Base-by-base conservation (phyloP, 2,888 invertebrate species). In the Torymus tubicola region DNA sequence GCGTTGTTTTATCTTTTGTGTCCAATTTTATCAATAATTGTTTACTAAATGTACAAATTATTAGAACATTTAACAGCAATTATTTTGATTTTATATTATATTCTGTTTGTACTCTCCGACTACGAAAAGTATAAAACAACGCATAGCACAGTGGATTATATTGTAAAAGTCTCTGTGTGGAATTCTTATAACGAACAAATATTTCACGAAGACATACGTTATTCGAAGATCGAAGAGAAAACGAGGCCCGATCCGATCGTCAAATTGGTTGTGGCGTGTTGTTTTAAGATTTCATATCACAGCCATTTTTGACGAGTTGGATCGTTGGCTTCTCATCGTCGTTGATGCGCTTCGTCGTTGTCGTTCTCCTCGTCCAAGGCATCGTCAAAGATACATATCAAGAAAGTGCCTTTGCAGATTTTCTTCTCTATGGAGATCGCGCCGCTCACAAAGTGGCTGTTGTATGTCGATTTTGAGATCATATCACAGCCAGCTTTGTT, bases 401-500 rank as follows among this genome's bases (percentile, higher is more conserved):
- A 10, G 12, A 21, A 14, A 31, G 31, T 12, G 58, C 14, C 11
- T 2, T 24, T 16, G 88, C 87, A 87, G 88, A 86, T 87, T 93
- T 96, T 96, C 42, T 42, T 42, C 42, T 42, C 97, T 97, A 76
- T 82, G 84, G 86, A 86, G 88, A 85, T 84, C 86, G 92, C 92
- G 92, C 92, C 93, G 92, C 96, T 96, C 96, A 94, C 96, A 96
- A 96, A 96, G 95, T 96, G 96, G 96, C 92, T 96, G 96, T 96
- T 93, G 93, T 95, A 93, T 96, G 96, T 94, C 91, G 91, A 88
- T 90, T 87, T 87, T 10, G 14, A 50, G 52, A 14, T 81, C 83
- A 83, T 83, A 83, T 83, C 97, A 97, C 97, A 97, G 97, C 97
- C 97, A 97, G 97, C 97, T 97, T 98, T 97, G 97, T 97, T 97